Evolutionary conservation across 2,888 invertebrate genomes (phyloP).

Genomic region (Geophilus truncorum): DNA sequence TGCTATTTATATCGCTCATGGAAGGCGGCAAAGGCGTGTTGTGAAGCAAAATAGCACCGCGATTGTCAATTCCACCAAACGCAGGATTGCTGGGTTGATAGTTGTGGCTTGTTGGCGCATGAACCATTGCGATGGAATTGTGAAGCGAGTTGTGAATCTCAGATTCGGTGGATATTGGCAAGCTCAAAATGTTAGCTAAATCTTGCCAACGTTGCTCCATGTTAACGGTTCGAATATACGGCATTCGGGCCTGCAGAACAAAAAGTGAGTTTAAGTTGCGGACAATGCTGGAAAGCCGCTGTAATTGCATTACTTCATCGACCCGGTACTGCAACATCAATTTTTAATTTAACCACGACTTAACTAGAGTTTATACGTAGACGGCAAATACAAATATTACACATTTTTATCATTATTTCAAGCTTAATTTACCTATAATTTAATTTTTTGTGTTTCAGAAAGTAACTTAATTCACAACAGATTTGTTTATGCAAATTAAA

Average conservation of each 20-base stretch:
- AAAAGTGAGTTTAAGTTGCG: too few relatives aligned
- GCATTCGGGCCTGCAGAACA: constrained; percentile 52
- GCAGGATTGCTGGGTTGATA: constrained; percentile 31
- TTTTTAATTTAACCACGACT: too few relatives aligned
- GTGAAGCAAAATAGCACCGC: constrained; percentile 56
- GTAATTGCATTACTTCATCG: too few relatives aligned
- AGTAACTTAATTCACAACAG: too few relatives aligned
- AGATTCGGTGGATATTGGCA: constrained; percentile 52
- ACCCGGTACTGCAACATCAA: too few relatives aligned
- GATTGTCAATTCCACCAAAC: constrained; percentile 35
- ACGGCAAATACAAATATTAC: too few relatives aligned
- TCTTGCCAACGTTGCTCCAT: constrained; percentile 87
- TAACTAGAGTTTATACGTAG: too few relatives aligned
- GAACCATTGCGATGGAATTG: constrained; percentile 28
- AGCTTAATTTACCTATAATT: too few relatives aligned
- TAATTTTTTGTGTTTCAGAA: too few relatives aligned
- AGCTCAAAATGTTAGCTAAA: constrained; percentile 74
- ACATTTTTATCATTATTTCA: too few relatives aligned
- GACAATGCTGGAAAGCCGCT: too few relatives aligned
- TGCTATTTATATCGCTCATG: constrained; percentile 55
- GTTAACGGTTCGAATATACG: constrained; percentile 75
- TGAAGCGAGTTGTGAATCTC: constrained; percentile 34
- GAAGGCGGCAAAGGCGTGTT: constrained; percentile 63
- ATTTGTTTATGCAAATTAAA: too few relatives aligned
- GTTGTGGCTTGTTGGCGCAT: neutral